Evolutionary conservation across 2,797 vertebrate genomes (phyloP).

Genomic region (Garrulus glandarius): DNA sequence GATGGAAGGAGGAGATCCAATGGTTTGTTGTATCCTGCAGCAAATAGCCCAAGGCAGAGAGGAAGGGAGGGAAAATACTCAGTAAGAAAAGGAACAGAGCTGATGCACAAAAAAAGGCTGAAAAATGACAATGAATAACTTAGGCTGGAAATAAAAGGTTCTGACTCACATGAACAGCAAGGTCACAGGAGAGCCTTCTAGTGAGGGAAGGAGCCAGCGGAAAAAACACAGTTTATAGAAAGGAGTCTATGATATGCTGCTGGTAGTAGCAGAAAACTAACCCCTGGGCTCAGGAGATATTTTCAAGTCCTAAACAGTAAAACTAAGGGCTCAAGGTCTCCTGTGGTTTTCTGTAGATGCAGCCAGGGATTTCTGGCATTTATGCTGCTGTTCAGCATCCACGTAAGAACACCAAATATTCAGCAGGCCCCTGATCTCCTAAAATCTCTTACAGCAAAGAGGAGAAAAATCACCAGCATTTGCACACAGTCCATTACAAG

Average conservation of each 20-base stretch:
- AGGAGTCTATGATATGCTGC: not conserved
- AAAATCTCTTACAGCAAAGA: not conserved
- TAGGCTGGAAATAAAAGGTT: not conserved
- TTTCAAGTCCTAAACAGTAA: not conserved
- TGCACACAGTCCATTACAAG: not conserved
- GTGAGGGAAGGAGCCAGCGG: not conserved
- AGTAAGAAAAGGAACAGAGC: not conserved
- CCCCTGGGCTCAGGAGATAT: not conserved
- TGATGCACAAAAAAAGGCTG: not conserved
- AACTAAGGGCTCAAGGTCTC: not conserved
- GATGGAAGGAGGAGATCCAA: not conserved
- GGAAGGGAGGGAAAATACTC: not conserved
- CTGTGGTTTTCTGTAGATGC: not conserved
- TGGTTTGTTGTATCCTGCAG: not conserved
- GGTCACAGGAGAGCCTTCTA: not conserved
- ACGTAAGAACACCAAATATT: not conserved
- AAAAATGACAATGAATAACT: not conserved
- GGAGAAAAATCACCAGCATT: not conserved
- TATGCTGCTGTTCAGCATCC: not conserved
- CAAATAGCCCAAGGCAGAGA: not conserved
- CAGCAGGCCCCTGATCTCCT: conserved; percentile 1
- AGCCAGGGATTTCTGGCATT: conserved; percentile 15
- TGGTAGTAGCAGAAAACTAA: not conserved
- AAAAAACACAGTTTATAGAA: not conserved
- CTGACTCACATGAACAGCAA: not conserved